phyloP scores from a whole-genome alignment of 2,797 vertebrate species.

The Mus caroli region DNA sequence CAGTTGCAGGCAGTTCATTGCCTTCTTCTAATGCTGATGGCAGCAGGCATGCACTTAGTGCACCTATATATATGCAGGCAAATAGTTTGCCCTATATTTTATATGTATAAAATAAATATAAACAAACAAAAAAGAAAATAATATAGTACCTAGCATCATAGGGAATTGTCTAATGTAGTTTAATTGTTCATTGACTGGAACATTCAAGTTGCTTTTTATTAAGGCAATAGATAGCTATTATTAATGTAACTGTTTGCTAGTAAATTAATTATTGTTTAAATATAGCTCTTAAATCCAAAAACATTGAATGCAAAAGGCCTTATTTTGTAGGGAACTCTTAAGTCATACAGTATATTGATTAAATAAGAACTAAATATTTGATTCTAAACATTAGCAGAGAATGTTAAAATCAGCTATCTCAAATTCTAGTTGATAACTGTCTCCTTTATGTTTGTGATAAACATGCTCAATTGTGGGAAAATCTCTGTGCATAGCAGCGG shows the following conservation, averaged over 20 bases:
- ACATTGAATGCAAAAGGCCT: constrained; percentile 7
- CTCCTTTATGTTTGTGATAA: not conserved
- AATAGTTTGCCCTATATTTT: no score
- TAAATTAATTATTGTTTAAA: constrained; percentile 74
- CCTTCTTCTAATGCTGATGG: not conserved
- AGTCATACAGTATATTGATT: constrained; percentile 46
- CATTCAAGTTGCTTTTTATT: constrained; percentile 64
- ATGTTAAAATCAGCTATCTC: constrained; percentile 31
- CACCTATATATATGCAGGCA: not conserved
- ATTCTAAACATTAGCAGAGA: constrained; percentile 17
- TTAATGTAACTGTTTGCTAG: constrained; percentile 67
- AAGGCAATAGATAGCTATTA: constrained; percentile 60
- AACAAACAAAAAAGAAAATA: not conserved
- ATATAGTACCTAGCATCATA: constrained; percentile 34
- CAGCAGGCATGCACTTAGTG: not conserved
- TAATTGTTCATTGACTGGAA: constrained; percentile 62
- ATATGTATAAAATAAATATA: not conserved
- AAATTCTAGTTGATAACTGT: not conserved
- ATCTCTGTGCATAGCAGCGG: not conserved
- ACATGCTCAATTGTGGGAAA: not conserved
- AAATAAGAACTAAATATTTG: constrained; percentile 57
- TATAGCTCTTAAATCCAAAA: constrained; percentile 65
- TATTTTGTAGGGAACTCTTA: constrained; percentile 55
- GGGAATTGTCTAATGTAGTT: constrained; percentile 43
- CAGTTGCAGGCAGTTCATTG: not conserved